These are phyloP conservation scores for Bombus impatiens DNA, from an alignment of 1,140 invertebrate genomes.

Conservation along the genomic window DNA sequence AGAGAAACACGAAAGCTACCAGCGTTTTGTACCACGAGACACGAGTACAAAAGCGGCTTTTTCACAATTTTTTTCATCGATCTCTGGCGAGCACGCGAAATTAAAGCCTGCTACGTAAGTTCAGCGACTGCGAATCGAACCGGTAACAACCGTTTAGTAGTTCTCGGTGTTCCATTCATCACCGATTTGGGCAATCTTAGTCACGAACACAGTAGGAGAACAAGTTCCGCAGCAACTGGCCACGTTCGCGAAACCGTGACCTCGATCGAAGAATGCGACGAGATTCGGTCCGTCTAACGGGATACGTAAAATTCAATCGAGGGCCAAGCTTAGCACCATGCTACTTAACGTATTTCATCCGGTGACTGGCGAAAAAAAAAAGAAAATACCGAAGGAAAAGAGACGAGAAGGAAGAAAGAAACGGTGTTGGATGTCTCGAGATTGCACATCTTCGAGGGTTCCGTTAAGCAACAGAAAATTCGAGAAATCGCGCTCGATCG, in stretches of 20 bases:
- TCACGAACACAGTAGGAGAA: not conserved
- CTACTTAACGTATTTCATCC: not conserved
- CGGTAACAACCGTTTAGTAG: not conserved
- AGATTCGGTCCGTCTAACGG: constrained; percentile 64
- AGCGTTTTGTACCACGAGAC: not conserved
- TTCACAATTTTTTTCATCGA: not conserved
- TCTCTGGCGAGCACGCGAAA: not conserved
- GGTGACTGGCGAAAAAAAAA: not conserved
- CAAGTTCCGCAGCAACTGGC: constrained; percentile 28
- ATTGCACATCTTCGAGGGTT: not conserved
- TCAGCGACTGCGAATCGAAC: not conserved
- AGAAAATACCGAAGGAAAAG: too few species aligned
- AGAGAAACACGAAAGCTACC: not conserved
- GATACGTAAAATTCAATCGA: constrained; percentile 55
- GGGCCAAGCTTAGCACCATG: constrained; percentile 1
- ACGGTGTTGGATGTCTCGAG: constrained; percentile 18
- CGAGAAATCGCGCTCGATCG: too few species aligned
- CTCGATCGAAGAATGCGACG: constrained; percentile 63
- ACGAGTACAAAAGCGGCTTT: not conserved
- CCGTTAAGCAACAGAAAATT: constrained; percentile 10
- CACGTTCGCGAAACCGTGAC: constrained; percentile 54
- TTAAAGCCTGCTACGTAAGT: not conserved
- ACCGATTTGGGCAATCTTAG: constrained; percentile 20
- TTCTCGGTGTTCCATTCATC: not conserved
- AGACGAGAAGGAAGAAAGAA: not conserved